Evolutionary conservation across 1,140 invertebrate species (phyloP), one percentile per base, ranked within the genome.

Genomic region (Brachionus sp.): DNA sequence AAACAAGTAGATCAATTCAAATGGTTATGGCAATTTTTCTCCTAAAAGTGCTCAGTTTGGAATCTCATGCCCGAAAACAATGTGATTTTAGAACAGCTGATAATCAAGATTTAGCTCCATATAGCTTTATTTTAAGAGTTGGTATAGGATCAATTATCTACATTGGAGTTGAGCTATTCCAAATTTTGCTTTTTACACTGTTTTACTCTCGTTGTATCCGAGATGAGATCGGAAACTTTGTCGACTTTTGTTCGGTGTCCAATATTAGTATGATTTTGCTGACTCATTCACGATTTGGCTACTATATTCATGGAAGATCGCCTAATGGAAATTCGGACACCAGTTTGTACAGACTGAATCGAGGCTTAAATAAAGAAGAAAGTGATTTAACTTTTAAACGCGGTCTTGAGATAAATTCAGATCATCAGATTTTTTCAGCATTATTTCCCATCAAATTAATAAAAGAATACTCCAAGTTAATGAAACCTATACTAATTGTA

Each of bases 281-380:
- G 84, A 88, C 91, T 44, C 90, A 91, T 83, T 87, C 91, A 42
- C 90, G 92, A 84, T 94, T 92, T 88, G 95, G 94, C 0, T 95
- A 92, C 87, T 96, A 96, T 86, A 93, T 96, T 85, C 95, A 96
- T 88, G 95, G 95, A 57, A 91, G 93, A 85, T 95, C 94, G 5
- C 93, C 94, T 5, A 94, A 95, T 89, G 95, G 95, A 37, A 92
- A 92, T 86, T 92, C 94, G 4, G 95, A 96, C 87, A 93, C 93
- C 2, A 93, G 94, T 87, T 92, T 96, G 91, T 91, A 91, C 75
- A 93, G 93, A 33, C 92, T 96, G 89, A 91, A 92, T 84, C 91
- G 92, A 64, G 92, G 94, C 86, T 88, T 96, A 57, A 91, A 92
- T 84, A 90, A 92, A 80, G 95, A 96, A 88, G 92, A 93, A 23